phyloP scores from a whole-genome alignment of 2,113 vertebrate species.

The Limanda limanda region DNA sequence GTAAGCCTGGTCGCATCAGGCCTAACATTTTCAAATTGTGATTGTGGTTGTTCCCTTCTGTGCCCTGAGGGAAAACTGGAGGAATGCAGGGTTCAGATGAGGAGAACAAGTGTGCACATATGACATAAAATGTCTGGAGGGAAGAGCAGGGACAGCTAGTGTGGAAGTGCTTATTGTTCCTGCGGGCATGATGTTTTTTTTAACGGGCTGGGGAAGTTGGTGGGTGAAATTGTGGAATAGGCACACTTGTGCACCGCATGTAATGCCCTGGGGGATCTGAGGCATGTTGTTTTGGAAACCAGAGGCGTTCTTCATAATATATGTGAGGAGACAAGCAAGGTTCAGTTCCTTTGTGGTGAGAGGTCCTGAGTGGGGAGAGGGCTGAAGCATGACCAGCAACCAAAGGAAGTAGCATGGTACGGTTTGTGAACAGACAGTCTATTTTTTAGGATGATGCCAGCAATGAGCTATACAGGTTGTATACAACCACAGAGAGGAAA shows the following conservation, averaged over 20 bases:
- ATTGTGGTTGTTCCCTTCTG: not conserved
- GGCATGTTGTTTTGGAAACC: slow-evolving; percentile 45
- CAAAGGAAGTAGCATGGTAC: slow-evolving; percentile 13
- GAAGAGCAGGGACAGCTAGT: slow-evolving; percentile 37
- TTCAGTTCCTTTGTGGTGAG: slow-evolving; percentile 9
- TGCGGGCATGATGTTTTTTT: slow-evolving; percentile 46
- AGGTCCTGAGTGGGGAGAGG: slow-evolving; percentile 5
- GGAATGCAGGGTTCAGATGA: slow-evolving; percentile 43
- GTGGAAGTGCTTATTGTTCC: slow-evolving; percentile 48
- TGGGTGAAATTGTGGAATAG: slow-evolving; percentile 13
- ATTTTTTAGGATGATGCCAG: not conserved
- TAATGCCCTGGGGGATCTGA: slow-evolving; percentile 36
- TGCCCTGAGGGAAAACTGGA: slow-evolving; percentile 30
- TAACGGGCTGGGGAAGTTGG: slow-evolving; percentile 24
- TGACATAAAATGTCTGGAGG: slow-evolving; percentile 63
- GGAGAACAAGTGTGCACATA: slow-evolving; percentile 50
- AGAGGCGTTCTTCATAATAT: slow-evolving; percentile 21
- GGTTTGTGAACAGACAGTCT: slow-evolving; percentile 13
- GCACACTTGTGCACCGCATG: slow-evolving; percentile 22
- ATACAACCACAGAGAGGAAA: not conserved
- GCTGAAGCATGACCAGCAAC: slow-evolving; percentile 11
- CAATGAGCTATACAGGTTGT: not conserved
- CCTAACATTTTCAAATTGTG: slow-evolving; percentile 25
- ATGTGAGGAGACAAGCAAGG: slow-evolving; percentile 51
- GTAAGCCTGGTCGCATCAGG: not conserved